Evolutionary conservation across 2,888 invertebrate genomes (phyloP), one percentile per base, ranked within the genome.

Genomic region (Ellobium chinense): DNA sequence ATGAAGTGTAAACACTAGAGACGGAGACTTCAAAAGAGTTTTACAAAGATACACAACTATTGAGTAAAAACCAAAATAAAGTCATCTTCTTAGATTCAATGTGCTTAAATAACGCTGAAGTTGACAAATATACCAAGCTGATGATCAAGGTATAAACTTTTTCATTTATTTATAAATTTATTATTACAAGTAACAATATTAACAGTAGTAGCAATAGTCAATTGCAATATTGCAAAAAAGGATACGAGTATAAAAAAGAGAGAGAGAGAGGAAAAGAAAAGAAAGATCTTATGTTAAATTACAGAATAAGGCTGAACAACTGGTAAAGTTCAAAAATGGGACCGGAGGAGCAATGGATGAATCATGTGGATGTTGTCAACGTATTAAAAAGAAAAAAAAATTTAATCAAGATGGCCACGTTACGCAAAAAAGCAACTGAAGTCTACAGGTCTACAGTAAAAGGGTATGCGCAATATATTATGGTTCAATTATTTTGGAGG

Each of bases 161-260:
- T 58, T 58, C 58, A 58, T 12, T 58, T 24, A 58, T 24, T 58
- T 58, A 21, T 65, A 14, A 36, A 66, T 39, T 39, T 18, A 68
- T 29, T 24, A 21, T 27, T 27, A 68, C 27, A 68, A n/a, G 24
- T 46, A 68, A 68, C 34, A 65, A 34, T 46, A 46, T 12, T 18
- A 46, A n/a, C n/a, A n/a, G n/a, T n/a, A n/a, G n/a, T 29, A 65
- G 65, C 34, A 65, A 29, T 31, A 65, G n/a, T n/a, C n/a, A n/a
- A 65, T 31, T 65, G 65, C 34, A 65, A 29, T 65, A 65, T 65
- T 34, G 65, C 65, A 65, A 31, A 58, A 66, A 66, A 14, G 24
- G 37, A 66, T 36, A 34, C 36, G 58, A n/a, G 24, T 58, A 58
- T 24, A 14, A 18, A 24, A 58, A 58, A 58, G n/a, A n/a, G n/a